These are phyloP conservation scores for Acanthisitta chloris DNA, from an alignment of 2,113 vertebrate species.

Conservation along the genomic window DNA sequence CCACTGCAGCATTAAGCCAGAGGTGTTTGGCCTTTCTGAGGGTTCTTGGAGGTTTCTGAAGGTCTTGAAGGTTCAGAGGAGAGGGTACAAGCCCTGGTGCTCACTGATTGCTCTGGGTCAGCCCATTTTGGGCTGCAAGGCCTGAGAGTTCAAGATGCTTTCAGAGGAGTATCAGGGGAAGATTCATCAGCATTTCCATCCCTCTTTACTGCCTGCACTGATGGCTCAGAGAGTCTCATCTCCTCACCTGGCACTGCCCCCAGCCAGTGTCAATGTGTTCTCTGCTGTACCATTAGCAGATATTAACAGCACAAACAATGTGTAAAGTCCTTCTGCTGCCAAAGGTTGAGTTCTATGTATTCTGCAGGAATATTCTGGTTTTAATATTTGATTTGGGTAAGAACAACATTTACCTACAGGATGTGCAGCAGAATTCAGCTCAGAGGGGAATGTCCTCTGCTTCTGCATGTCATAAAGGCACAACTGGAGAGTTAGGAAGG, in stretches of 20 bases:
- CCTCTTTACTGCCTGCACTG: not conserved
- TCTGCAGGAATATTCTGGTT: not conserved
- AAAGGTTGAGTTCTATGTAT: not conserved
- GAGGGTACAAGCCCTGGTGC: not conserved
- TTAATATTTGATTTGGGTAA: not conserved
- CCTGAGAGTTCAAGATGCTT: not conserved
- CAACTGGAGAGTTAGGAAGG: not conserved
- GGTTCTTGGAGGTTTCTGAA: not conserved
- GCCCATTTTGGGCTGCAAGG: not conserved
- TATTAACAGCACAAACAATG: not conserved
- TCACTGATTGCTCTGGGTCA: not conserved
- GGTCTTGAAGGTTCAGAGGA: not conserved
- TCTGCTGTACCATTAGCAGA: not conserved
- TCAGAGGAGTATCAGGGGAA: too few species aligned
- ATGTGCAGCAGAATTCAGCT: not conserved
- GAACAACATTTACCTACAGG: not conserved
- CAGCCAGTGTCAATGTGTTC: not conserved
- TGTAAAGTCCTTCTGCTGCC: not conserved
- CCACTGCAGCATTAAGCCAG: not conserved
- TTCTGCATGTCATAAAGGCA: not conserved
- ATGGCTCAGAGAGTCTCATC: not conserved
- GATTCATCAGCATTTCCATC: fast-evolving
- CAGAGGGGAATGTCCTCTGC: not conserved
- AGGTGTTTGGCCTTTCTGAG: not conserved
- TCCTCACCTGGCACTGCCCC: not conserved